Conservation (phyloP, 2,113 vertebrate species). For the Plecturocebus donacophilus region DNA sequence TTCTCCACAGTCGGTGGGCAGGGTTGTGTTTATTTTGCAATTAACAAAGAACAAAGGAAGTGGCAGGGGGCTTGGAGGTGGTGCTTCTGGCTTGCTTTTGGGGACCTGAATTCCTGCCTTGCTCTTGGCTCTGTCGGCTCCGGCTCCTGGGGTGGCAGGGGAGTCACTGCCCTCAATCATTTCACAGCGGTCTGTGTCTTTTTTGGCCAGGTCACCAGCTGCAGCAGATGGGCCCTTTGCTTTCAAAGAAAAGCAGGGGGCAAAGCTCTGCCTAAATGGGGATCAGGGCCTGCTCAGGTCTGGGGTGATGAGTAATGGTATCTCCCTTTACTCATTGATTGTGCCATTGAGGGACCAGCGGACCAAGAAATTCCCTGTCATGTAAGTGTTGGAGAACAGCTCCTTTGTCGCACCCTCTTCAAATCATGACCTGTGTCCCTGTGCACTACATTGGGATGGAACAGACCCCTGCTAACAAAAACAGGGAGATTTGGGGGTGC, state of each 20-base stretch:
- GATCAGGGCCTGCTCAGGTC: neutral
- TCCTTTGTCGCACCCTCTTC: neutral
- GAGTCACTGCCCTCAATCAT: neutral
- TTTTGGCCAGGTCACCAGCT: neutral
- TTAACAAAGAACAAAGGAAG: slow-evolving; percentile 74
- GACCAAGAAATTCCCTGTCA: accelerated
- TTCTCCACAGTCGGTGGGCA: neutral
- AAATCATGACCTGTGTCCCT: neutral
- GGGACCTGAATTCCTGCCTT: slow-evolving; percentile 29
- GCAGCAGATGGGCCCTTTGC: neutral
- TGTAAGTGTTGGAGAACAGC: neutral
- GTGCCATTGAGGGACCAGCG: neutral
- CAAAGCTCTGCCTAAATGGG: neutral
- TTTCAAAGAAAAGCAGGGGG: neutral
- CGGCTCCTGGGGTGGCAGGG: neutral
- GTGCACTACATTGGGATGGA: accelerated
- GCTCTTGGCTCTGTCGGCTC: neutral
- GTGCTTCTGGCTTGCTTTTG: neutral
- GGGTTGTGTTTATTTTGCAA: slow-evolving; percentile 63
- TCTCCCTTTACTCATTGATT: neutral
- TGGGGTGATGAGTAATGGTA: neutral
- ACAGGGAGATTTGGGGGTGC: neutral
- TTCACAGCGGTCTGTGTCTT: neutral
- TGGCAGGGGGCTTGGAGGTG: neutral
- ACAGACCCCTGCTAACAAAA: neutral